A percentile compares a stretch with the other conserved stretches of the same genome.
Conservation (phyloP, 2,113 vertebrate genomes). For the Stigmatopora nigra region DNA sequence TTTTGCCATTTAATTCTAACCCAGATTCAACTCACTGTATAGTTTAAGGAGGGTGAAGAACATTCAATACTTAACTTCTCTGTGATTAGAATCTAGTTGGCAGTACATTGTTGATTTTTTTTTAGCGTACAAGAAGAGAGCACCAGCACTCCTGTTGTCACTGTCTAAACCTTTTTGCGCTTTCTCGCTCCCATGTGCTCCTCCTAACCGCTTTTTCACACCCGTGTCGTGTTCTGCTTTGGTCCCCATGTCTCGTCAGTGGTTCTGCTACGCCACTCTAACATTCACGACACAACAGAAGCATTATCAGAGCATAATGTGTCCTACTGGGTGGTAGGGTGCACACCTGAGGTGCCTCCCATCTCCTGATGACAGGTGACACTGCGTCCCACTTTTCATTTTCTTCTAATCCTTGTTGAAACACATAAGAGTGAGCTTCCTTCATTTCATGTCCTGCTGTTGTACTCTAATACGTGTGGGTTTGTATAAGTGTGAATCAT, state of each 20-base stretch:
- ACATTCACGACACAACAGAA: conserved; percentile 39
- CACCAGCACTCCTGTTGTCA: conserved; percentile 18
- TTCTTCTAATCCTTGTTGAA: conserved; percentile 7
- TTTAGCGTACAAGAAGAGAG: conserved; percentile 36
- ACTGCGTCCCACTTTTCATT: conserved; percentile 29
- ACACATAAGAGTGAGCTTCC: conserved; percentile 37
- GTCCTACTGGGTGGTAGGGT: conserved; percentile 28
- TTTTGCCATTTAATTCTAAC: background rate
- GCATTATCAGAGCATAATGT: conserved; percentile 42
- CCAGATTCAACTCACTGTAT: background rate
- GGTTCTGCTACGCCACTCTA: conserved; percentile 13
- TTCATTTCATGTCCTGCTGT: conserved; percentile 22
- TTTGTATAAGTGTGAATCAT: conserved; percentile 28
- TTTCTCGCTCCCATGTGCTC: conserved; percentile 1
- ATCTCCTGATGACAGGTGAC: conserved; percentile 50
- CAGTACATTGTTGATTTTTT: background rate
- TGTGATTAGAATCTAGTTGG: background rate
- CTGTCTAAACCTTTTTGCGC: background rate
- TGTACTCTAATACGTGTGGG: conserved; percentile 24
- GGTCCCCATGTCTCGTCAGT: conserved; percentile 6
- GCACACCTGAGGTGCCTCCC: conserved; percentile 41
- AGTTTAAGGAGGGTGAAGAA: background rate
- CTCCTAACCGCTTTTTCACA: background rate
- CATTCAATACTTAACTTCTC: background rate
- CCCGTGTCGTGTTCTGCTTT: conserved; percentile 8